phyloP scores from a whole-genome alignment of 2,888 invertebrate genomes.

The Eudemis profundana region DNA sequence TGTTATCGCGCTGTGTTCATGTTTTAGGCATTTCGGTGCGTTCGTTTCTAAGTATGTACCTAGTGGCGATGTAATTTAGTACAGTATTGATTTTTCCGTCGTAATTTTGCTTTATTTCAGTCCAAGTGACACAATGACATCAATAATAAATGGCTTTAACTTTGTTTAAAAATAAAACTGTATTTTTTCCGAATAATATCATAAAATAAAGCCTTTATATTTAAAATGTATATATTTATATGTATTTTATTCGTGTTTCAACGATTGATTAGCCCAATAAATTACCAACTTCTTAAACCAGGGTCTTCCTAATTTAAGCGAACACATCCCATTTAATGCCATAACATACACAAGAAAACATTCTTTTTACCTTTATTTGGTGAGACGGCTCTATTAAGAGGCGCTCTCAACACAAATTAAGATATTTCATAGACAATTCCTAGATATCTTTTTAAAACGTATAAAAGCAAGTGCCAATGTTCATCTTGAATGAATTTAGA shows the following conservation, averaged over 20 bases:
- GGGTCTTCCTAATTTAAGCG: neutral
- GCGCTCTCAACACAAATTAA: slow-evolving; percentile 37
- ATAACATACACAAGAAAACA: slow-evolving; percentile 7
- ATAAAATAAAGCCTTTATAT: neutral
- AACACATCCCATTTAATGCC: neutral
- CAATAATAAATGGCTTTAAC: too few relatives aligned
- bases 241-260: neutral
- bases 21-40: slow-evolving; percentile 70
- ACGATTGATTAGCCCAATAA: slow-evolving; percentile 1
- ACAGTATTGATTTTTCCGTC: slow-evolving; percentile 54
- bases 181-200: neutral
- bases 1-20: slow-evolving; percentile 68
- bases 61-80: slow-evolving; percentile 56
- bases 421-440: slow-evolving; percentile 28
- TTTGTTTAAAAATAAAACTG: too few relatives aligned
- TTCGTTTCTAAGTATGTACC: slow-evolving; percentile 53
- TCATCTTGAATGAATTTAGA: slow-evolving; percentile 71
- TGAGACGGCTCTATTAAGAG: slow-evolving; percentile 24
- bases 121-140: too few relatives aligned
- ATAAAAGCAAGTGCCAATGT: slow-evolving; percentile 51
- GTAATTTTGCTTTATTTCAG: too few relatives aligned
- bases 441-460: slow-evolving; percentile 28
- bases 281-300: neutral
- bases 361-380: slow-evolving; percentile 1
- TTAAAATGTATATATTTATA: neutral